These are phyloP conservation scores for Monopis laevigella DNA, from an alignment of 2,888 invertebrate species.

Conservation along the genomic window DNA sequence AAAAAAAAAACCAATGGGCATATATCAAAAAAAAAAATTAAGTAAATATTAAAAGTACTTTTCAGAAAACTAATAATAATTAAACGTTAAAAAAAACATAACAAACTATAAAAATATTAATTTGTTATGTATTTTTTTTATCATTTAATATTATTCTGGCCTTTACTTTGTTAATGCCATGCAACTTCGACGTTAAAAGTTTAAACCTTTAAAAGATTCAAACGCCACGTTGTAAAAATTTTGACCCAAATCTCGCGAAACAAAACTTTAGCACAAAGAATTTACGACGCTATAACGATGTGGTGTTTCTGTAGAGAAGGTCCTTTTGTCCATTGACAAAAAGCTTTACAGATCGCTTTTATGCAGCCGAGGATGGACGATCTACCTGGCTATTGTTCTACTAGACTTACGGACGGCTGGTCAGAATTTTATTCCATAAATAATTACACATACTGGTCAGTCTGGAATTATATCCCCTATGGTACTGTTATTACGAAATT, in stretches of 20 bases:
- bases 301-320: slow-evolving; percentile 64
- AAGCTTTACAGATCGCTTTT: slow-evolving; percentile 56
- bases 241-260: slow-evolving; percentile 63
- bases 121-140: no score
- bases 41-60: no score
- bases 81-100: no score
- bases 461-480: slow-evolving; percentile 51
- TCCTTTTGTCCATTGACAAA: slow-evolving; percentile 63
- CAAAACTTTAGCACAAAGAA: slow-evolving; percentile 59
- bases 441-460: slow-evolving; percentile 61
- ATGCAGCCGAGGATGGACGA: slow-evolving; percentile 46
- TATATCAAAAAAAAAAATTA: no score
- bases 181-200: no score
- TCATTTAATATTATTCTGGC: no score
- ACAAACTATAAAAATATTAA: no score
- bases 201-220: no score
- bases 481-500: slow-evolving; percentile 35
- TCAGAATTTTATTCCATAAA: slow-evolving; percentile 55
- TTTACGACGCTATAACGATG: slow-evolving; percentile 63
- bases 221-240: slow-evolving; percentile 61
- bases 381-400: slow-evolving; percentile 61
- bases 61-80: no score
- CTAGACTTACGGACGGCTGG: slow-evolving; percentile 57
- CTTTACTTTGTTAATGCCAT: no score
- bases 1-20: no score